Base-by-base conservation (phyloP, 2,113 vertebrate species). In the Rhagologus leucostigma region DNA sequence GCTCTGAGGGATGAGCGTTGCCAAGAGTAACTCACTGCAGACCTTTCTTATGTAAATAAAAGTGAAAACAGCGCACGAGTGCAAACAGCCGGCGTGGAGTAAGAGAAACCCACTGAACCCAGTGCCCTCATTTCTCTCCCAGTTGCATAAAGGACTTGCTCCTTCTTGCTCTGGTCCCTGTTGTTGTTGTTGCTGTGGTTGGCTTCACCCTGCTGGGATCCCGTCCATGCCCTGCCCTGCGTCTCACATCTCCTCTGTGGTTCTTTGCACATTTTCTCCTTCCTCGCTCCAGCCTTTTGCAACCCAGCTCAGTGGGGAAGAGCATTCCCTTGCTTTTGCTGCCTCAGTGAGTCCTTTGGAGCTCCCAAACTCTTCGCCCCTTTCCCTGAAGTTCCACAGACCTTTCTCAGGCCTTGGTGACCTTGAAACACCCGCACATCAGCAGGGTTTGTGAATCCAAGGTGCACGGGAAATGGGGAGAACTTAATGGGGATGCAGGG, bases 81-180 rank as follows among this genome's bases (percentile, higher is more conserved):
- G 67, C 85, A 82, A 83, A n/a, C 57, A 84, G 74, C 81, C 62
- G 16, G 50, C 15, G 39, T 41, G 75, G 81, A 71, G 94, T 55
- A 29, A 88, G 46, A 84, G 81, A 32, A 93, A 95, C 96, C 89
- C 90, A 2, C 7, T 93, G 95, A 95, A 96, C 95, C 88, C 82
- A 1, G 22, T 44, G 88, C 64, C 92, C 83, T 84, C 71, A 9
- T 68, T 84, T 22, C 88, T 81, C 83, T 90, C 76, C 84, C 88
- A 3, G 64, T 95, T 93, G 97, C 94, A 96, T 71, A 92, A 97
- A 57, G 59, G 76, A 74, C 89, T 93, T 94, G 94, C 76, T 95
- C 33, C 89, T 86, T 86, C 91, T 89, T 95, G 91, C 79, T 60
- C 74, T 65, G 67, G 10, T 76, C 85, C 63, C 49, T 3, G 16